Conservation (phyloP, 1,140 invertebrate genomes). For the Mesaphorura yosii region DNA sequence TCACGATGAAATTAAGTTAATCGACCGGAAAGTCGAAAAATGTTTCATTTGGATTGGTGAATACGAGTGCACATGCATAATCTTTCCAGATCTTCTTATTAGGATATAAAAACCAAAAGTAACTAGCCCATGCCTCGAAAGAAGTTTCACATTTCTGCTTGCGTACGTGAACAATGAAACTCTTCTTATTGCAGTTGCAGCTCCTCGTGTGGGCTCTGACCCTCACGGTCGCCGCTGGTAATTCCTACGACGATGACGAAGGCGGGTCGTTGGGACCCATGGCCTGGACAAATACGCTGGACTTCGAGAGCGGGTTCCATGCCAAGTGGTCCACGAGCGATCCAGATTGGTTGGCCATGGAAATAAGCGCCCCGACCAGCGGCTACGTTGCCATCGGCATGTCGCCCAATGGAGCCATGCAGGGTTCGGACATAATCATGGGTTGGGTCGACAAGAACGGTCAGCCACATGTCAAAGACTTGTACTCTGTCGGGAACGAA, state of each 20-base stretch:
- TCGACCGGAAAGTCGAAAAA: too few species aligned
- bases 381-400: constrained; percentile 67
- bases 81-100: too few species aligned
- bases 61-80: too few species aligned
- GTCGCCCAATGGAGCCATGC: constrained; percentile 56
- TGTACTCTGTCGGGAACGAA: neutral
- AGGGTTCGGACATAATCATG: constrained; percentile 62
- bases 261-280: neutral
- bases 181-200: neutral
- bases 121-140: too few species aligned
- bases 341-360: constrained; percentile 4
- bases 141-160: too few species aligned
- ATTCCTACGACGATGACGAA: neutral
- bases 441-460: constrained; percentile 64
- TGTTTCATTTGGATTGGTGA: too few species aligned
- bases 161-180: too few species aligned
- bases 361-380: constrained; percentile 42
- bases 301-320: neutral
- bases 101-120: too few species aligned
- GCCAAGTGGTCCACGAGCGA: constrained; percentile 6
- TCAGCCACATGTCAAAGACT: constrained; percentile 45
- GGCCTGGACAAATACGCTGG: constrained; percentile 5
- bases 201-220: neutral
- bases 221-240: neutral
- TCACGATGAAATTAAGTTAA: too few species aligned